phyloP scores from a whole-genome alignment of 2,113 vertebrate genomes.

The Rhynchopsitta pachyrhyncha region DNA sequence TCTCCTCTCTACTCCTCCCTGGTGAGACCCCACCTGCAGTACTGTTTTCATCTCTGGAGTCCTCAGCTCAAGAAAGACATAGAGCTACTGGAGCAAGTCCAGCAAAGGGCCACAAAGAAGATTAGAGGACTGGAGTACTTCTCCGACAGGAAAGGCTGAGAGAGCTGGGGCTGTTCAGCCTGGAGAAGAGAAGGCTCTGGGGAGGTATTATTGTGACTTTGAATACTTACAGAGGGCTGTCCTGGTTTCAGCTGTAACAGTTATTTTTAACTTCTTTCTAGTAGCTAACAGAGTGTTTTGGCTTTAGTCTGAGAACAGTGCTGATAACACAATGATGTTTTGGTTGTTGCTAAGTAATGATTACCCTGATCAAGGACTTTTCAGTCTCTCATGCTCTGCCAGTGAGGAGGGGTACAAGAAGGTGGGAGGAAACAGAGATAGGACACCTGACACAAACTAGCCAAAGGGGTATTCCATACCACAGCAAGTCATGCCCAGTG shows the following conservation, averaged over 20 bases:
- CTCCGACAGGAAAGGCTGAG: not conserved
- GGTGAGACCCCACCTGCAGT: not conserved
- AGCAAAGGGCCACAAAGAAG: not conserved
- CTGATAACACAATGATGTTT: too few species aligned
- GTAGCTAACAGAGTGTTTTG: too few species aligned
- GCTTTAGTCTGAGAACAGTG: too few species aligned
- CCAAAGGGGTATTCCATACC: too few species aligned
- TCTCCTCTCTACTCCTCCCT: not conserved
- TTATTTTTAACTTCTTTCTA: too few species aligned
- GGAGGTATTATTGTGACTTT: not conserved
- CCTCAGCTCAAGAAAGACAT: not conserved
- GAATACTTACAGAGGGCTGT: not conserved
- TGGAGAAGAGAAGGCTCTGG: not conserved
- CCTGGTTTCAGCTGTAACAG: too few species aligned
- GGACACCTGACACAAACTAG: too few species aligned
- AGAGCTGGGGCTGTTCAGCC: not conserved
- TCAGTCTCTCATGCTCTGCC: too few species aligned
- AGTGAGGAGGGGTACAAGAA: too few species aligned
- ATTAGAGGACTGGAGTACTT: not conserved
- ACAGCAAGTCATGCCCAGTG: not conserved
- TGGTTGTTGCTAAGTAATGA: too few species aligned
- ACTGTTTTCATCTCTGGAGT: fast-evolving
- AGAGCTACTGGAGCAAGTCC: not conserved
- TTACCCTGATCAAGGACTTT: too few species aligned
- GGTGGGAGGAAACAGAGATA: too few species aligned